Evolutionary conservation across 2,113 vertebrate genomes (phyloP), one percentile per base, ranked within the genome.

Genomic region (Desmodus rotundus): DNA sequence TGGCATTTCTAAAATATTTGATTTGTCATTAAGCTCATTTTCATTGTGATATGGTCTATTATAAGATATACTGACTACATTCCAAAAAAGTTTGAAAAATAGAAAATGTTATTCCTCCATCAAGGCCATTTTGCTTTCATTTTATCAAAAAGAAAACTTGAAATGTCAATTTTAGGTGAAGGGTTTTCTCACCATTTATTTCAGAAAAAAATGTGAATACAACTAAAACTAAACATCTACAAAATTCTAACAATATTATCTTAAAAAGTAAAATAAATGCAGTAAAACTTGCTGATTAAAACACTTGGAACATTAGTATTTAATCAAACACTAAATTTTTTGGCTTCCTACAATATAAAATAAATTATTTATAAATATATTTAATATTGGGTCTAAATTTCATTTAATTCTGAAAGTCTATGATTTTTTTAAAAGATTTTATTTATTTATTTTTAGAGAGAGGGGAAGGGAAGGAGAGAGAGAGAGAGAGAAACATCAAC

Each of bases 181-280:
- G 4, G 33, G 61, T 80, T 80, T 94, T 91, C 41, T 82, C 50
- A 41, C 36, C 4, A 41, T 70, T 65, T 89, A 31, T 77, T 96
- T 89, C 17, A 78, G 36, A 82, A 83, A 36, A 36, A 87, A 9
- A 58, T 56, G 28, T 63, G 31, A 93, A 67, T 28, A 80, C 43
- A 41, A 68, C 16, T 43, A 83, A 33, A 86, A 76, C 2, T 72
- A 81, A 74, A 93, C 86, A 78, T 92, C 73, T 86, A 70, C 5
- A 95, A 80, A 87, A 28, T 33, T 94, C 28, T 38, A 84, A 65
- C 38, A 86, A 86, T 33, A 77, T 56, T 82, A 12, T 70, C 94
- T 96, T 50, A 87, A 26, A 89, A 85, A 70, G 28, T 91, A 12
- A 96, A 92, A 89, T 50, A n/a, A 91, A 50, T 85, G 19, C 26